phyloP scores from a whole-genome alignment of 1,140 invertebrate species.

The Venturia canescens region DNA sequence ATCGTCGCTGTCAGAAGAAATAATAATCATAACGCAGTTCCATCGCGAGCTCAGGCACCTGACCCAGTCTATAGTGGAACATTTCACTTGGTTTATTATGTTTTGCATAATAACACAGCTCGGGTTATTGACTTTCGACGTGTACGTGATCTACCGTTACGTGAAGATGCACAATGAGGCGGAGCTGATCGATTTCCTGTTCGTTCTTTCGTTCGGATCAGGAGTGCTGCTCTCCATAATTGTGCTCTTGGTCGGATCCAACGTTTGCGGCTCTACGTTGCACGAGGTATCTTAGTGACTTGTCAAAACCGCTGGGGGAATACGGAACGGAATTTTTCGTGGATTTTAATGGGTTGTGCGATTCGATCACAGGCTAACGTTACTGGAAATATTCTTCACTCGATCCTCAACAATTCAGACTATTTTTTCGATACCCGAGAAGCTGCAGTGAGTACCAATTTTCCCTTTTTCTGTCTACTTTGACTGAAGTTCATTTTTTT shows the following conservation, averaged over 20 bases:
- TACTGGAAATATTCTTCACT: conserved; percentile 28
- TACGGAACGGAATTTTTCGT: too few relatives aligned
- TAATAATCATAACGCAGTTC: background rate
- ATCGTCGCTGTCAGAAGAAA: background rate
- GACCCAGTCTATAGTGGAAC: background rate
- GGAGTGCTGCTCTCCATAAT: background rate
- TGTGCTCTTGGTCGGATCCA: background rate
- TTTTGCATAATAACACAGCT: background rate
- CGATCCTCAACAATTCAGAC: background rate
- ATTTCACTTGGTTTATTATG: background rate
- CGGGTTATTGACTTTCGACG: background rate
- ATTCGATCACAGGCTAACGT: conserved; percentile 21
- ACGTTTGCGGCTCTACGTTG: conserved; percentile 1
- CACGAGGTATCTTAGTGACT: too few relatives aligned
- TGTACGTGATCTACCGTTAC: background rate
- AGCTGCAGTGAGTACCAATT: conserved; percentile 16
- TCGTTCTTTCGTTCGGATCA: background rate
- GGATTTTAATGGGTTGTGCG: background rate
- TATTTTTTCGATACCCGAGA: background rate
- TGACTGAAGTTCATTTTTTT: background rate
- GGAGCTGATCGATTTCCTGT: background rate
- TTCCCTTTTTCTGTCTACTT: background rate
- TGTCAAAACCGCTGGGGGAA: too few relatives aligned
- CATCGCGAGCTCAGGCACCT: background rate
- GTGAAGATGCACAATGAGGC: background rate